These are phyloP conservation scores for Thysanoteuthis rhombus DNA, from an alignment of 2,888 invertebrate species.

Conservation along the genomic window DNA sequence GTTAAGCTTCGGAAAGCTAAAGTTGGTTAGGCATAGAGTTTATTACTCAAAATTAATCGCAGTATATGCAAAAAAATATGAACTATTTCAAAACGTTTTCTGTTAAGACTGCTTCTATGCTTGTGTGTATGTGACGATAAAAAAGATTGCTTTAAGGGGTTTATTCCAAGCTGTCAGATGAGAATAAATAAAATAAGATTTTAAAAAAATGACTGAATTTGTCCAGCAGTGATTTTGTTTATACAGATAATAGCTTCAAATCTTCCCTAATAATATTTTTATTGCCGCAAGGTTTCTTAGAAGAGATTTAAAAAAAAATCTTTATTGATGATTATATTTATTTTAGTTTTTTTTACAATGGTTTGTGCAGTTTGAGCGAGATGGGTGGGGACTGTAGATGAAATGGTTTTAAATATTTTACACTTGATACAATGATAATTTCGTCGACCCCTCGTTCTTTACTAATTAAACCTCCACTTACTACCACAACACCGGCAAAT, in stretches of 20 bases:
- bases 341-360: neutral
- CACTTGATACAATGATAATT: neutral
- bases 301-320: too few species aligned
- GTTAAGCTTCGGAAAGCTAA: too few species aligned
- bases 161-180: neutral
- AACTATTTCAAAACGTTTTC: too few species aligned
- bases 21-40: too few species aligned
- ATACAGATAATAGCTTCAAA: neutral
- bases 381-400: neutral
- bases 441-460: neutral
- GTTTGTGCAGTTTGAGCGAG: neutral
- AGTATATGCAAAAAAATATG: too few species aligned
- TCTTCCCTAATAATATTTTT: neutral
- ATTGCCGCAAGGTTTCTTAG: neutral
- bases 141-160: neutral
- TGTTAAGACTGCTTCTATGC: too few species aligned
- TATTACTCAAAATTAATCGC: too few species aligned
- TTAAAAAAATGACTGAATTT: neutral
- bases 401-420: neutral
- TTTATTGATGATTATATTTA: too few species aligned
- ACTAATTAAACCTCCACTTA: neutral
- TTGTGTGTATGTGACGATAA: neutral
- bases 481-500: neutral
- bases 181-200: neutral
- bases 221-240: neutral